phyloP scores from a whole-genome alignment of 1,140 invertebrate species.

The Coboldia fuscipes region DNA sequence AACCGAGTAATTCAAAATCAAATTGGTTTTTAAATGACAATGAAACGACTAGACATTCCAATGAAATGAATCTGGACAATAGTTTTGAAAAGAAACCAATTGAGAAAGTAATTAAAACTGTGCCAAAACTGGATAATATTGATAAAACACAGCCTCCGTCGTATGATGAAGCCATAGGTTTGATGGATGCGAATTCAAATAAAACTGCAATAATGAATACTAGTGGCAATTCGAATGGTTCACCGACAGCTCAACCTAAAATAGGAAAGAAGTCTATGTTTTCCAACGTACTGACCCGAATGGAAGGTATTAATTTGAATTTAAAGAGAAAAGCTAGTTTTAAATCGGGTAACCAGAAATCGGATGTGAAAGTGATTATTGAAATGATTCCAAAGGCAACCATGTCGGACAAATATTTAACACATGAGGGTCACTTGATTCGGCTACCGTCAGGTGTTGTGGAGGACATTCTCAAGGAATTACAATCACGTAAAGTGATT shows the following conservation, averaged over 20 bases:
- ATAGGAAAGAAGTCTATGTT: conserved; percentile 2
- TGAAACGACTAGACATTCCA: conserved; percentile 7
- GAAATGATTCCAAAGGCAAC: conserved; percentile 18
- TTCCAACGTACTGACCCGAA: conserved; percentile 12
- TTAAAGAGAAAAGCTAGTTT: conserved; percentile 16
- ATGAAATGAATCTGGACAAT: conserved; percentile 7
- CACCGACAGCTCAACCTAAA: background rate
- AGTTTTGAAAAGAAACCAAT: background rate
- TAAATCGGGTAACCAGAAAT: conserved; percentile 2
- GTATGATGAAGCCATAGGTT: conserved; percentile 2
- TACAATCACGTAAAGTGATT: conserved; percentile 26
- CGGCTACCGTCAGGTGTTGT: conserved; percentile 22
- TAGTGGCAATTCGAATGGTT: no score
- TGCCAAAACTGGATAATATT: background rate
- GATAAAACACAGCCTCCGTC: conserved; percentile 1
- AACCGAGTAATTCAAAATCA: conserved; percentile 7
- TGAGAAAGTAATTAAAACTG: background rate
- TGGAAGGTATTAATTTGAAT: conserved; percentile 9
- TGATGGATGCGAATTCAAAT: background rate
- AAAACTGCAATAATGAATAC: background rate
- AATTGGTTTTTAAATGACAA: conserved; percentile 15
- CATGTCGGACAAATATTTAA: conserved; percentile 12
- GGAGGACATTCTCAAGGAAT: conserved; percentile 27
- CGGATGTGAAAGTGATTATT: conserved; percentile 11
- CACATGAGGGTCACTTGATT: conserved; percentile 17